Evolutionary conservation across 2,888 invertebrate species (phyloP).

Genomic region (Rhamnusium bicolor): DNA sequence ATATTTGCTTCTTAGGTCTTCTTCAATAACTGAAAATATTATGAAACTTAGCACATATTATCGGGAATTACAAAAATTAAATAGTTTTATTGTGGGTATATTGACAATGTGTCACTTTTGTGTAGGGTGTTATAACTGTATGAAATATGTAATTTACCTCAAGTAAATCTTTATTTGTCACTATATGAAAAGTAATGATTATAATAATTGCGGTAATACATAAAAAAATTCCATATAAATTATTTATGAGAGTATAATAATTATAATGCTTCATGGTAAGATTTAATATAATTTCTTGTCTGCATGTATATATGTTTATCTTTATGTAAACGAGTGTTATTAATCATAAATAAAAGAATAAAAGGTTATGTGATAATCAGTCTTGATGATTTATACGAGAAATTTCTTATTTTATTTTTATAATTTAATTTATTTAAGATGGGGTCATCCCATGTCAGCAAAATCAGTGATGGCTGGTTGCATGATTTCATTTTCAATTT

Average conservation of each 20-base stretch:
- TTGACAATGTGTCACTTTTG: too few species aligned
- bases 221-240: neutral
- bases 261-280: neutral
- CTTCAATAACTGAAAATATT: neutral
- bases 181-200: neutral
- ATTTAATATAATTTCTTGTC: neutral
- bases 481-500: too few species aligned
- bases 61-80: too few species aligned
- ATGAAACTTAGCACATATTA: neutral
- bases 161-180: neutral
- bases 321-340: neutral
- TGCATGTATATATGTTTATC: neutral
- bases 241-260: neutral
- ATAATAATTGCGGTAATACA: neutral
- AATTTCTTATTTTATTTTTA: neutral
- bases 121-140: too few species aligned
- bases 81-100: too few species aligned
- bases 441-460: too few species aligned
- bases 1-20: neutral
- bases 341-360: conserved; percentile 2
- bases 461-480: too few species aligned
- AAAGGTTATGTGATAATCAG: neutral
- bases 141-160: neutral
- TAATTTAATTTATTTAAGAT: too few species aligned
- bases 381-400: neutral